Conservation (phyloP, 2,113 vertebrate species). For the Protobothrops flavoviridis region DNA sequence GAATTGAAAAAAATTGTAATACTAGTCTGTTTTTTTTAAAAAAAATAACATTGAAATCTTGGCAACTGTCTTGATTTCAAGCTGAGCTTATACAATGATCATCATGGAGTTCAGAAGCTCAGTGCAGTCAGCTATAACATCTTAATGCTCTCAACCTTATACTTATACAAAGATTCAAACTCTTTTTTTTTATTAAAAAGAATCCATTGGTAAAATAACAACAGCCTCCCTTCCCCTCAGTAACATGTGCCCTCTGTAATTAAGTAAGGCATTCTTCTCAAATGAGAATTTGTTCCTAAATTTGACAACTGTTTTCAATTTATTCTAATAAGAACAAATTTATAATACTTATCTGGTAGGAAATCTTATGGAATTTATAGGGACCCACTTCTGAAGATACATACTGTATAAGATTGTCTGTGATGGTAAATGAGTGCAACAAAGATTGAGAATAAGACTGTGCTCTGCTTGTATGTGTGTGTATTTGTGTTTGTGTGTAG, state of each 20-base stretch:
- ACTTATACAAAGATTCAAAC: background rate
- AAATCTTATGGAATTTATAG: background rate
- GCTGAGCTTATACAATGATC: conserved; percentile 1
- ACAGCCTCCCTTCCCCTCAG: background rate
- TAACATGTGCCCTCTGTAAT: background rate
- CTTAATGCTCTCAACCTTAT: conserved; percentile 18
- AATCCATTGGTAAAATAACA: background rate
- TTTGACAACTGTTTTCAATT: background rate
- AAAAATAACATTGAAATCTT: background rate
- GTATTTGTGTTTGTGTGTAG: background rate
- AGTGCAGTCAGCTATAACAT: conserved; percentile 21
- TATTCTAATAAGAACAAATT: background rate
- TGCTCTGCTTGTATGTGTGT: background rate
- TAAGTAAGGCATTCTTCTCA: background rate
- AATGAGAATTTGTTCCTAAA: background rate
- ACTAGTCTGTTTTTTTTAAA: conserved; percentile 5
- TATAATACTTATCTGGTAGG: background rate
- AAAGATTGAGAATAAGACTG: background rate
- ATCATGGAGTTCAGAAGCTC: conserved; percentile 20
- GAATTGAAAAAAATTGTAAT: conserved; percentile 8
- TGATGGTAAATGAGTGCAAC: background rate
- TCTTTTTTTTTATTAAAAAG: background rate
- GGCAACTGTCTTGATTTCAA: conserved; percentile 20
- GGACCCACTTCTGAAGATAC: background rate
- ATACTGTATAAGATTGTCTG: background rate